Evolutionary conservation across 2,888 invertebrate species (phyloP).

Genomic region (Alloplasta piceator): DNA sequence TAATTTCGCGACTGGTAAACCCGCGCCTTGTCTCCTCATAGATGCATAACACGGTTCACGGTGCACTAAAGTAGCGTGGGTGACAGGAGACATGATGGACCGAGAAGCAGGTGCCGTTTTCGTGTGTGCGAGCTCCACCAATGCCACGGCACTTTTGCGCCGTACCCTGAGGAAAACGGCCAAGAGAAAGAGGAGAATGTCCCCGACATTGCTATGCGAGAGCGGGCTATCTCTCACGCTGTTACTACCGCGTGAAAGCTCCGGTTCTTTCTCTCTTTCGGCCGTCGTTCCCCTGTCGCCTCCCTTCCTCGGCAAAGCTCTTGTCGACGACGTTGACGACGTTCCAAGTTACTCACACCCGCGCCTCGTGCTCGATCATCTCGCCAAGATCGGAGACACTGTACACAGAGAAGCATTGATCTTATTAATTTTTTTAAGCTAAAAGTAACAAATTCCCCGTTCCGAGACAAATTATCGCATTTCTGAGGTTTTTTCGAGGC

Average conservation of each 20-base stretch:
- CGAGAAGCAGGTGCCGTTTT: conserved; percentile 81
- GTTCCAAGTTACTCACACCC: conserved; percentile 62
- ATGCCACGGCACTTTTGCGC: conserved; percentile 29
- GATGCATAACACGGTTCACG: conserved; percentile 82
- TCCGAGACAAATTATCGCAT: too few species aligned
- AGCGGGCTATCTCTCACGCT: conserved; percentile 4
- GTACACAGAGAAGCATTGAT: background rate
- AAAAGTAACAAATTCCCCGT: too few species aligned
- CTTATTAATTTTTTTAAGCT: background rate
- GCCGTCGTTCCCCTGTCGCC: background rate
- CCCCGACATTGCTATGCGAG: background rate
- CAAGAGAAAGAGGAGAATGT: conserved; percentile 15
- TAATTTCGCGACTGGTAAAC: conserved; percentile 6
- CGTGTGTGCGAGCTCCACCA: conserved; percentile 70
- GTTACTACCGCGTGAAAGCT: conserved; percentile 15
- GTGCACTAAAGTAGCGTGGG: conserved; percentile 83
- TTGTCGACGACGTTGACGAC: conserved; percentile 32
- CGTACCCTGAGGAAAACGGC: conserved; percentile 34
- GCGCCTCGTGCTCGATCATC: conserved; percentile 60
- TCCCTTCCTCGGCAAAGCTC: background rate
- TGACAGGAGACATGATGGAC: conserved; percentile 82
- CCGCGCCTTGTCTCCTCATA: conserved; percentile 77
- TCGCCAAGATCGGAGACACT: conserved; percentile 33
- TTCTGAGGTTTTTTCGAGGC: too few species aligned
- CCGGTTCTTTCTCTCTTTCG: conserved; percentile 26